Conservation (phyloP, 2,113 vertebrate genomes). For the Podarcis muralis region DNA sequence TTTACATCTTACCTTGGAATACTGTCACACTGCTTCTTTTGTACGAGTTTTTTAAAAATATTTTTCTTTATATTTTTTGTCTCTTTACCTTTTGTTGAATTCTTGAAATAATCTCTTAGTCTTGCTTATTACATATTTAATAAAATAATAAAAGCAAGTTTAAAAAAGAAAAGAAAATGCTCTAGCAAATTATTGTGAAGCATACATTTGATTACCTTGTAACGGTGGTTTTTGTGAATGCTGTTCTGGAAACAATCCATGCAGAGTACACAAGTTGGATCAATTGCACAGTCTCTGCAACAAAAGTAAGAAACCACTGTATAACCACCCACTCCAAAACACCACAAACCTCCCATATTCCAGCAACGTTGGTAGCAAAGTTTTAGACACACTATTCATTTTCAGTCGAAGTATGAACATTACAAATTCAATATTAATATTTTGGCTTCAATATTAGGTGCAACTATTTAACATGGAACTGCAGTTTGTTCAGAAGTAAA, state of each 20-base stretch:
- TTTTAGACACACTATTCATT: background rate
- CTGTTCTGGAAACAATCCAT: constrained; percentile 98
- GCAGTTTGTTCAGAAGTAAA: background rate
- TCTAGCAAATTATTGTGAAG: background rate
- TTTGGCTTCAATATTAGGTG: background rate
- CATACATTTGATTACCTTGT: constrained; percentile 84
- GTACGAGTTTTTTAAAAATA: no score
- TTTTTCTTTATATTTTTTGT: no score
- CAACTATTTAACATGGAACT: background rate
- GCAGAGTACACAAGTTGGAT: constrained; percentile 97
- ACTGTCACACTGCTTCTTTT: no score
- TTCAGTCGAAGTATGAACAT: fast-evolving
- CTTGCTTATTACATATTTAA: no score
- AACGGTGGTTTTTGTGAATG: constrained; percentile 95
- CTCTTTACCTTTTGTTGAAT: no score
- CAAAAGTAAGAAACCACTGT: constrained; percentile 51
- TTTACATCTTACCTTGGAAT: no score
- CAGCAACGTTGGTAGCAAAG: background rate
- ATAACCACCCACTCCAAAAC: background rate
- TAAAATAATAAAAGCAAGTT: no score
- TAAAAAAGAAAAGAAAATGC: no score
- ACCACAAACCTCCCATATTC: background rate
- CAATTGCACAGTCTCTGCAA: constrained; percentile 97
- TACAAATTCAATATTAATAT: background rate
- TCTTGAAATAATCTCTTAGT: no score